These are phyloP conservation scores for Ips typographus DNA, from an alignment of 1,140 invertebrate species.

Conservation along the genomic window DNA sequence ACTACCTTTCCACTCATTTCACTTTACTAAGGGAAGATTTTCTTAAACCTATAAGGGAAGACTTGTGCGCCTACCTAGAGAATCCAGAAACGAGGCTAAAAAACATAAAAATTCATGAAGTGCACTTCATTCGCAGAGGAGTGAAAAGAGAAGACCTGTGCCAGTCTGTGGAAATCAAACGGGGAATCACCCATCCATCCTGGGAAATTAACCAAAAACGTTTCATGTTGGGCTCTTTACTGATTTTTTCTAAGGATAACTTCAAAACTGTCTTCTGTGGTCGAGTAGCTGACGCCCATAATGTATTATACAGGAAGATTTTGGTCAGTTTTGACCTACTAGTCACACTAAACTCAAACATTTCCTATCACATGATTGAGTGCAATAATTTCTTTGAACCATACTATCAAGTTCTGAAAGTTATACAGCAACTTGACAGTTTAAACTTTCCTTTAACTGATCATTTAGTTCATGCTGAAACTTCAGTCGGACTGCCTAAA, in stretches of 20 bases:
- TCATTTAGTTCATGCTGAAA: conserved; percentile 55
- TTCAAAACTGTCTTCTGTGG: conserved; percentile 69
- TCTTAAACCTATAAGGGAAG: conserved; percentile 56
- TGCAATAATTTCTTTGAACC: conserved; percentile 69
- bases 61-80: not conserved
- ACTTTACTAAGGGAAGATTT: conserved; percentile 75
- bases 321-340: conserved; percentile 51
- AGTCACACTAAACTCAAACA: conserved; percentile 9
- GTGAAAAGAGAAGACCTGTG: conserved; percentile 34
- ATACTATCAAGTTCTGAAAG: conserved; percentile 61
- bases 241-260: conserved; percentile 67
- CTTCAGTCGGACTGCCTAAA: conserved; percentile 28
- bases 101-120: conserved; percentile 32
- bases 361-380: conserved; percentile 63
- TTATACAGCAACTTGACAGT: conserved; percentile 57
- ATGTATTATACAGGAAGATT: conserved; percentile 55
- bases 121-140: conserved; percentile 42
- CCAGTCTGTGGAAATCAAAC: conserved; percentile 27
- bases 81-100: conserved; percentile 52
- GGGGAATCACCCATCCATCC: conserved; percentile 38
- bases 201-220: conserved; percentile 55
- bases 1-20: conserved; percentile 79
- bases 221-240: conserved; percentile 69
- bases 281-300: conserved; percentile 59
- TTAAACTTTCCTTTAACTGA: conserved; percentile 62